These are phyloP conservation scores for Hydrozoanthus tunicans DNA, from an alignment of 64 coral and sea anemone genomes.

Conservation along the genomic window DNA sequence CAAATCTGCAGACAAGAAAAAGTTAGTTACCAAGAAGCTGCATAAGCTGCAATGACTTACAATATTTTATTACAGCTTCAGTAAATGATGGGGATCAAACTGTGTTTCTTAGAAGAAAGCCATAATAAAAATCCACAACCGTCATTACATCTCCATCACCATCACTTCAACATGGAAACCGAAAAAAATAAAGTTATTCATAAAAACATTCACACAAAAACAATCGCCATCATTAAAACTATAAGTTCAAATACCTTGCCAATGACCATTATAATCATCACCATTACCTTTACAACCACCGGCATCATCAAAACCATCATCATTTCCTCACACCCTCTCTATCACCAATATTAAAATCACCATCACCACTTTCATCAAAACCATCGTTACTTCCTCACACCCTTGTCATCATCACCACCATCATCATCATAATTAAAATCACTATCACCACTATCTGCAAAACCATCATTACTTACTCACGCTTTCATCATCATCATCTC, in stretches of 20 bases:
- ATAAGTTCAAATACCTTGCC: background rate
- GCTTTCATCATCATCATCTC: background rate
- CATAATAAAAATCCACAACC: too few relatives aligned
- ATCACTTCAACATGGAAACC: too few relatives aligned
- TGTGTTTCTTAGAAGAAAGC: too few relatives aligned
- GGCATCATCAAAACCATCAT: background rate
- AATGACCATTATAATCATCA: background rate
- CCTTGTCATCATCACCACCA: background rate
- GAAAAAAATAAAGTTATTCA: too few relatives aligned
- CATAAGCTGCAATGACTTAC: background rate
- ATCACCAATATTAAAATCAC: background rate
- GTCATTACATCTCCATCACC: too few relatives aligned
- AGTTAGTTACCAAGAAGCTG: background rate
- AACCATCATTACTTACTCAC: background rate
- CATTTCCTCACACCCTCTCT: background rate
- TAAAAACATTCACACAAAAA: too few relatives aligned
- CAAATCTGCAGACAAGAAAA: conserved; percentile 61
- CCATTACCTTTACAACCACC: background rate
- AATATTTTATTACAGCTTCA: background rate
- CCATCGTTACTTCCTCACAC: background rate
- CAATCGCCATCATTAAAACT: background rate
- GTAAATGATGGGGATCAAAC: too few relatives aligned
- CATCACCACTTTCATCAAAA: background rate
- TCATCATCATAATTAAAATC: background rate
- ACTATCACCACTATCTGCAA: background rate